These are phyloP conservation scores for Stramonita haemastoma DNA, from an alignment of 2,888 invertebrate genomes.

Conservation along the genomic window DNA sequence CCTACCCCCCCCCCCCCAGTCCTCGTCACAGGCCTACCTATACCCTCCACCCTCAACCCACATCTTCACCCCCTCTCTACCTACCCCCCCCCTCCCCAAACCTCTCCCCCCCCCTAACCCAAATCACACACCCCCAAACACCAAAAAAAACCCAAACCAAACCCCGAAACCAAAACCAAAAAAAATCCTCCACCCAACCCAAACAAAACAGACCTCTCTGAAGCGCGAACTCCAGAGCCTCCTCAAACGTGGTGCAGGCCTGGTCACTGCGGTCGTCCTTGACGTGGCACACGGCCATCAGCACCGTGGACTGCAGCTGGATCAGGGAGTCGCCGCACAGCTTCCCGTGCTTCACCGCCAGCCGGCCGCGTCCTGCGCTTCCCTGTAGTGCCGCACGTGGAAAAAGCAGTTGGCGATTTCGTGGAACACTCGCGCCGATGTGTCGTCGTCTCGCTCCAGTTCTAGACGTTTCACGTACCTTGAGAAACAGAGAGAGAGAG, in stretches of 20 bases:
- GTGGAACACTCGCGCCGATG: slow-evolving; percentile 4
- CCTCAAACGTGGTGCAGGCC: not conserved
- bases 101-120: too few species aligned
- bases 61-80: too few species aligned
- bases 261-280: not conserved
- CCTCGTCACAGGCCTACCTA: too few species aligned
- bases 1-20: too few species aligned
- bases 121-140: too few species aligned
- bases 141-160: too few species aligned
- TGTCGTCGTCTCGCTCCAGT: not conserved
- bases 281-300: slow-evolving; percentile 15
- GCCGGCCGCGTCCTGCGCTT: not conserved
- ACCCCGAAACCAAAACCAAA: too few species aligned
- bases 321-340: slow-evolving; percentile 1
- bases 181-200: too few species aligned
- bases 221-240: not conserved
- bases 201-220: not conserved
- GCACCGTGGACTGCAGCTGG: slow-evolving; percentile 3
- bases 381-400: not conserved
- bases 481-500: not conserved
- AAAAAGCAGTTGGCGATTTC: slow-evolving; percentile 31
- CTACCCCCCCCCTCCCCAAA: too few species aligned
- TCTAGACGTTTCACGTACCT: slow-evolving; percentile 3
- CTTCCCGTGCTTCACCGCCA: not conserved
- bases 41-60: too few species aligned